These are phyloP conservation scores for Tragulus kanchil DNA, from an alignment of 2,113 vertebrate species.

Conservation along the genomic window DNA sequence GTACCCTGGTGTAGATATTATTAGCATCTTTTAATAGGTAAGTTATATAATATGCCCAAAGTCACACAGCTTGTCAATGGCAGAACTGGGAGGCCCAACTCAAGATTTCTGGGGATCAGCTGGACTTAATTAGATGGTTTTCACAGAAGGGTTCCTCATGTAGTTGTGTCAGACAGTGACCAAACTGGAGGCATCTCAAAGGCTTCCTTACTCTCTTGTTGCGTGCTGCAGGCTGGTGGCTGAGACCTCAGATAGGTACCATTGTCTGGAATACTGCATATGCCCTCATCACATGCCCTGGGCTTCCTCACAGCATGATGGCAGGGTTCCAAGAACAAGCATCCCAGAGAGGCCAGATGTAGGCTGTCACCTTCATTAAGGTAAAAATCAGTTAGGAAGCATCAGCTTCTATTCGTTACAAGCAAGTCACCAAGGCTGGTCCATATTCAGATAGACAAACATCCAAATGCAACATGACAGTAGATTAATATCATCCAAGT, in stretches of 20 bases:
- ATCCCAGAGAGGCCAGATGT: background rate
- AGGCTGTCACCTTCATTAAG: background rate
- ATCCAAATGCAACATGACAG: background rate
- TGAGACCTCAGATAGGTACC: background rate
- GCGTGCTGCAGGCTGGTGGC: background rate
- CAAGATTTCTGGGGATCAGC: background rate
- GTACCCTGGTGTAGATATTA: background rate
- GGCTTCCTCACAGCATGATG: background rate
- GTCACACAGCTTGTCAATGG: background rate
- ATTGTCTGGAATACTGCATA: background rate
- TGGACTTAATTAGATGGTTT: background rate
- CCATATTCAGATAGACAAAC: background rate
- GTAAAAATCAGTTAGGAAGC: background rate
- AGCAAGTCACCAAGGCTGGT: background rate
- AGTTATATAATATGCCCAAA: background rate
- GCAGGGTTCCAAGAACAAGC: background rate
- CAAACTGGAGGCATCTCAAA: background rate
- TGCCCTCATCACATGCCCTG: background rate
- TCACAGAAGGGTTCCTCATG: background rate
- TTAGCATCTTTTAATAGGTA: constrained; percentile 5
- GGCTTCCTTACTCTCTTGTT: background rate
- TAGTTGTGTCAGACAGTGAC: background rate
- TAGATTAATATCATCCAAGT: background rate
- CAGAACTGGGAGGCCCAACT: background rate
- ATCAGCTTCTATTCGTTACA: background rate